Evolutionary conservation across 2,113 vertebrate genomes (phyloP).

Genomic region (Hassar affinis): DNA sequence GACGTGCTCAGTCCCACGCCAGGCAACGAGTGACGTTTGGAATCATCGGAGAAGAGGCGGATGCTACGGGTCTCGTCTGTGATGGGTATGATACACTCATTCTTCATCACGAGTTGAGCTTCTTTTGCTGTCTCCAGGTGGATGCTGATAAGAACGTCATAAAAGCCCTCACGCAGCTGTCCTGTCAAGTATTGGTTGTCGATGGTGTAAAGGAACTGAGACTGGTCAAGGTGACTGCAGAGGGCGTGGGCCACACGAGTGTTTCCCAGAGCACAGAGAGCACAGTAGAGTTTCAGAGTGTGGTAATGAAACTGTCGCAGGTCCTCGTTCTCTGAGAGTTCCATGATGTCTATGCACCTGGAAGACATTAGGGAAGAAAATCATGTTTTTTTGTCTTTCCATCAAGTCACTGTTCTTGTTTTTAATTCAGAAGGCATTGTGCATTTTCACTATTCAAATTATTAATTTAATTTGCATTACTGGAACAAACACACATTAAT

Average conservation of each 20-base stretch:
- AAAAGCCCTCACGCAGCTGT: conserved; percentile 90
- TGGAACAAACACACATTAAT: neutral
- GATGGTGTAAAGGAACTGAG: conserved; percentile 90
- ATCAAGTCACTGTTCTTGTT: neutral
- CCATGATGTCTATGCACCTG: conserved; percentile 93
- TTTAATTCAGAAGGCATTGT: neutral
- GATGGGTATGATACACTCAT: conserved; percentile 96
- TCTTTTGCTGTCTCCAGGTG: conserved; percentile 90
- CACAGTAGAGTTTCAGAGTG: conserved; percentile 90
- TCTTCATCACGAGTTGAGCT: conserved; percentile 95
- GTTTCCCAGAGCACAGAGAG: conserved; percentile 92
- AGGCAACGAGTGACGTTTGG: conserved; percentile 85
- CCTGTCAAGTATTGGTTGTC: conserved; percentile 94
- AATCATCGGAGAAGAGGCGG: conserved; percentile 82
- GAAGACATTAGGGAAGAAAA: neutral
- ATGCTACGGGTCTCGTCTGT: conserved; percentile 88
- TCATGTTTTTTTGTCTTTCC: neutral
- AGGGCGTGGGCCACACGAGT: conserved; percentile 90
- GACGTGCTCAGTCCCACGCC: conserved; percentile 89
- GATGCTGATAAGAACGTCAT: conserved; percentile 92
- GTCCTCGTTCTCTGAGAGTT: conserved; percentile 89
- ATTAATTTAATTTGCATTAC: neutral
- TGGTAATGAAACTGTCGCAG: conserved; percentile 92
- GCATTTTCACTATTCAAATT: neutral
- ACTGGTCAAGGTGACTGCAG: conserved; percentile 91